phyloP scores from a whole-genome alignment of 2,113 vertebrate species.

The Thalassarche chlororhynchos region DNA sequence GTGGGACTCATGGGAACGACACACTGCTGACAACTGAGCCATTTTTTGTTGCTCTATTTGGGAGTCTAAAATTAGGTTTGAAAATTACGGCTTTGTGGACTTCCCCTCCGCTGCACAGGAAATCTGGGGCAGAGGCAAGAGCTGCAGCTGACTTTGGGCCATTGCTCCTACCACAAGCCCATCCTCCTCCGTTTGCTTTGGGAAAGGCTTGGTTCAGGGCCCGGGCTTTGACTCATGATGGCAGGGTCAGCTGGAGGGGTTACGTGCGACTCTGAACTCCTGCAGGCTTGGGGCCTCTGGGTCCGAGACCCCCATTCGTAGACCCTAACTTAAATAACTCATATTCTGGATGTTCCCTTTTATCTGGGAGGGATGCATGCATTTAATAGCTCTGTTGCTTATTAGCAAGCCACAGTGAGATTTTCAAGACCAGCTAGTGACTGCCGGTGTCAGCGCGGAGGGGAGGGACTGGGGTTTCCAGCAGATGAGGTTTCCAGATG shows the following conservation, averaged over 20 bases:
- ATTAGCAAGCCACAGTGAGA: background rate
- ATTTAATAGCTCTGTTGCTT: background rate
- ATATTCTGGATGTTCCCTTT: fast-evolving
- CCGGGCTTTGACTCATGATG: fast-evolving
- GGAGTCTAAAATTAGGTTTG: background rate
- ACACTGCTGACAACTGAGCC: background rate
- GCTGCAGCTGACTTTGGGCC: background rate
- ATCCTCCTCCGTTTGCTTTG: background rate
- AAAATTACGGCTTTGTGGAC: background rate
- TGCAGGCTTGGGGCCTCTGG: background rate
- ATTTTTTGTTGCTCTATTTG: background rate
- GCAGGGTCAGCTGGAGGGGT: background rate
- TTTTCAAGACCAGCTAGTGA: background rate
- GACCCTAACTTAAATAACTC: background rate
- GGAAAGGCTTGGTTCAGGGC: background rate
- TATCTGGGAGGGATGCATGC: background rate
- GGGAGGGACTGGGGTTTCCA: background rate
- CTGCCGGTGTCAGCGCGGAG: fast-evolving
- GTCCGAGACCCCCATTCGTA: fast-evolving
- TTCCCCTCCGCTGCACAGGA: fast-evolving
- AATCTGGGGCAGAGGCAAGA: background rate
- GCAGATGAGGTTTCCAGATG: background rate
- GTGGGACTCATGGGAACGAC: background rate
- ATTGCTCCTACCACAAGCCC: background rate
- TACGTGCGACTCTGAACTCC: fast-evolving